A percentile compares a stretch with the other conserved stretches of the same genome.
Conservation (phyloP, 2,797 vertebrate genomes). For the Manis pentadactyla region DNA sequence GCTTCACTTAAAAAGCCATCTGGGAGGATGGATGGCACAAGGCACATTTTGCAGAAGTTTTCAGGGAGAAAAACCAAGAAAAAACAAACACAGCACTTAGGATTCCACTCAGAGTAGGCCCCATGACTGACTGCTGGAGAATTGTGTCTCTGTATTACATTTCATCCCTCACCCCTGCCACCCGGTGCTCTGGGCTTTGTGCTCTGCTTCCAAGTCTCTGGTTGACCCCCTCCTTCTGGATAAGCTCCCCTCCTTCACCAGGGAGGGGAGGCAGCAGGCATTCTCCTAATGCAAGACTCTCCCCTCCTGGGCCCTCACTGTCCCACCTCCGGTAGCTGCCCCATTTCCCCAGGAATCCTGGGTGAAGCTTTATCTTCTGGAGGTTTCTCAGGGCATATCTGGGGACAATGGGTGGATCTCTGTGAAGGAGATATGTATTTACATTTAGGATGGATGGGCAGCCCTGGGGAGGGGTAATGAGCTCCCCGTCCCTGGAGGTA, state of each 20-base stretch:
- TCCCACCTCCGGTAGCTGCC: accelerated
- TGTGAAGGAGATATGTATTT: neutral
- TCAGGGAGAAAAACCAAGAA: constrained; percentile 59
- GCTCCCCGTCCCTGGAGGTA: neutral
- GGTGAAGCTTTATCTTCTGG: neutral
- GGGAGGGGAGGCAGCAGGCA: neutral
- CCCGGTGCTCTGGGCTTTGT: neutral
- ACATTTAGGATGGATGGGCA: neutral
- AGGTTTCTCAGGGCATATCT: neutral
- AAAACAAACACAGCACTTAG: constrained; percentile 51
- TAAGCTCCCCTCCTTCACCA: neutral
- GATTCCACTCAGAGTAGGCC: constrained; percentile 54
- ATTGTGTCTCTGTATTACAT: neutral
- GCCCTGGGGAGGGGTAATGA: neutral
- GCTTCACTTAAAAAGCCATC: constrained; percentile 72
- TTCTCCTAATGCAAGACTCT: neutral
- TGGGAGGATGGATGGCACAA: constrained; percentile 71
- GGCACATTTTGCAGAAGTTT: constrained; percentile 45
- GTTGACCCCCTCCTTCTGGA: neutral
- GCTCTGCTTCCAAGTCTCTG: neutral
- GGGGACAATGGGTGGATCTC: neutral
- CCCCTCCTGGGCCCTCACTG: neutral
- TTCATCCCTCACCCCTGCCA: neutral
- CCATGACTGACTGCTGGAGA: neutral
- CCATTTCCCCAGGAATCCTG: neutral